phyloP scores from a whole-genome alignment of 2,113 vertebrate species.

The Anser cygnoides region DNA sequence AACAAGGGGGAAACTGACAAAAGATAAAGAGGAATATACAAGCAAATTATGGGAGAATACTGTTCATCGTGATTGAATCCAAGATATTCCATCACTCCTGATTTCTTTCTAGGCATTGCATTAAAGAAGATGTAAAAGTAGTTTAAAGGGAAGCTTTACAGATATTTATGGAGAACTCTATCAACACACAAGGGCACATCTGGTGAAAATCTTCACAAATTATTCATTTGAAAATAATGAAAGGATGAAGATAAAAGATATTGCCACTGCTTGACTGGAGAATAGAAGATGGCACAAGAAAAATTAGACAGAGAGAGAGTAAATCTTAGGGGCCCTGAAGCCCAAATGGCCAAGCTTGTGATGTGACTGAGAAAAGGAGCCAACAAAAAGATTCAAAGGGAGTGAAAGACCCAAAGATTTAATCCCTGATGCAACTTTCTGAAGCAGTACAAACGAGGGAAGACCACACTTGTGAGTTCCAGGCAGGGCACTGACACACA shows the following conservation, averaged over 20 bases:
- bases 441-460: not conserved
- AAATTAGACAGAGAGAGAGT: not conserved
- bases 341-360: fast-evolving
- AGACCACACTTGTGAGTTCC: not conserved
- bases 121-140: not conserved
- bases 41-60: not conserved
- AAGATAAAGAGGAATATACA: not conserved
- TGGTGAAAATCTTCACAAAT: not conserved
- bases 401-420: not conserved
- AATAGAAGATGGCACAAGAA: not conserved
- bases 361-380: fast-evolving
- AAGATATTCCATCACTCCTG: not conserved
- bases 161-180: not conserved
- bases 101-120: not conserved
- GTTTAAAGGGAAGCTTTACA: not conserved
- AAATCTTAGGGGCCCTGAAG: not conserved
- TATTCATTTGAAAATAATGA: not conserved
- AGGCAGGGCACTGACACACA: not conserved
- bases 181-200: not conserved
- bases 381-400: not conserved
- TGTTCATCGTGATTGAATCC: not conserved
- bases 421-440: not conserved
- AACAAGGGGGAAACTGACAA: not conserved
- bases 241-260: not conserved
- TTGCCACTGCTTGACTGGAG: not conserved